phyloP scores from a whole-genome alignment of 2,888 invertebrate species.

The Embidobia sp. region DNA sequence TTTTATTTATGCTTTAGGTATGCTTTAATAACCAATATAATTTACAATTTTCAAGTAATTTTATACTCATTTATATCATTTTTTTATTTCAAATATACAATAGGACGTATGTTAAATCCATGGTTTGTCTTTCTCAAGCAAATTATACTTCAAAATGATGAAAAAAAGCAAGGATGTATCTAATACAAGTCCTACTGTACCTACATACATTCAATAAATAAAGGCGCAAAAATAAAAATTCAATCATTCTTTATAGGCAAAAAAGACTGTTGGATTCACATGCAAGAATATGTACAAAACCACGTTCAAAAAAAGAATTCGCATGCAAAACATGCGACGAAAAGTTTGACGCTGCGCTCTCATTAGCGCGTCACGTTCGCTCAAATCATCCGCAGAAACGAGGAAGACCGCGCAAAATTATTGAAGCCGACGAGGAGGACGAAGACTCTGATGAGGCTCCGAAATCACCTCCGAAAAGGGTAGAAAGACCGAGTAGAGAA shows the following conservation, averaged over 20 bases:
- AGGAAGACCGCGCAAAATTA: constrained; percentile 65
- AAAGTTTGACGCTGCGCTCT: constrained; percentile 77
- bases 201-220: no score
- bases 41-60: no score
- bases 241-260: constrained; percentile 62
- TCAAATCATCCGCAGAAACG: constrained; percentile 73
- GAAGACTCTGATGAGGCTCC: constrained; percentile 26
- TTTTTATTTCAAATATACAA: no score
- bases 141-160: no score
- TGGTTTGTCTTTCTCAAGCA: no score
- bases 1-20: no score
- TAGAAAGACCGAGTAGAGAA: constrained; percentile 19
- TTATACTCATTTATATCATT: no score
- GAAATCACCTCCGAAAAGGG: constrained; percentile 23
- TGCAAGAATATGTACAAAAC: constrained; percentile 74
- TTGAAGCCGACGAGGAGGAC: constrained; percentile 32
- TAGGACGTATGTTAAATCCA: no score
- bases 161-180: neutral
- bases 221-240: neutral
- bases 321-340: constrained; percentile 77
- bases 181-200: no score
- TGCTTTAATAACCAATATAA: no score
- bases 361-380: constrained; percentile 77
- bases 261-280: constrained; percentile 75
- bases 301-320: constrained; percentile 69